Percentiles rank a stretch among this genome's conserved stretches.
phyloP scores from a whole-genome alignment of 2,113 vertebrate species.

The Zapornia atra region DNA sequence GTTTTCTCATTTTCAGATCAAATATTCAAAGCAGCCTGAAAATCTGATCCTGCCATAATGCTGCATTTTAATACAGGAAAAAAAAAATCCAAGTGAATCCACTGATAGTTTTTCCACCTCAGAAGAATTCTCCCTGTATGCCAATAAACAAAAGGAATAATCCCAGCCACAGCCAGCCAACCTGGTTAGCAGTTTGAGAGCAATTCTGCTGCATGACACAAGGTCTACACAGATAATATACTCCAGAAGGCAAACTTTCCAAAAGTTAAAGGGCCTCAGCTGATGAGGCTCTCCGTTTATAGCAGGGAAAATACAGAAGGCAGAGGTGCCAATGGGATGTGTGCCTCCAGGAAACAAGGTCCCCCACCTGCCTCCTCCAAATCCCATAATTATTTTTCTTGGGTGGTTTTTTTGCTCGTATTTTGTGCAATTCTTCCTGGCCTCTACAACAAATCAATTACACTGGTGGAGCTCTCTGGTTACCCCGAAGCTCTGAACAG shows the following conservation, averaged over 20 bases:
- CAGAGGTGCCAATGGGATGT: not conserved
- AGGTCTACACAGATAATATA: not conserved
- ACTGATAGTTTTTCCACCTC: not conserved
- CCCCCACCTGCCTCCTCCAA: not conserved
- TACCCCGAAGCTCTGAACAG: not conserved
- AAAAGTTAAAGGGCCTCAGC: not conserved
- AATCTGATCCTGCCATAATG: not conserved
- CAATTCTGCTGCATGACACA: not conserved
- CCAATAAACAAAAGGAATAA: not conserved
- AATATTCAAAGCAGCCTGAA: not conserved
- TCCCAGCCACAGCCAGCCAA: not conserved
- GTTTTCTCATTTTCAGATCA: slow-evolving; percentile 16
- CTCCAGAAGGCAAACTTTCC: not conserved
- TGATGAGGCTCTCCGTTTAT: not conserved
- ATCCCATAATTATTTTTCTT: not conserved
- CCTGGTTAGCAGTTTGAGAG: not conserved
- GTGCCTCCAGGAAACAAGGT: not conserved
- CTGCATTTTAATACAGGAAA: not conserved
- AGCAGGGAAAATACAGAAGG: not conserved
- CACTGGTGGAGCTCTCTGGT: not conserved
- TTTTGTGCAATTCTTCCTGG: not conserved
- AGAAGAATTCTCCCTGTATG: not conserved
- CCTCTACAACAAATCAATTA: not conserved
- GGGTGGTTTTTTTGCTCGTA: not conserved
- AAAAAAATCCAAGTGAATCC: fast-evolving